Evolutionary conservation across 2,797 vertebrate genomes (phyloP).

Genomic region (Characodon lateralis): DNA sequence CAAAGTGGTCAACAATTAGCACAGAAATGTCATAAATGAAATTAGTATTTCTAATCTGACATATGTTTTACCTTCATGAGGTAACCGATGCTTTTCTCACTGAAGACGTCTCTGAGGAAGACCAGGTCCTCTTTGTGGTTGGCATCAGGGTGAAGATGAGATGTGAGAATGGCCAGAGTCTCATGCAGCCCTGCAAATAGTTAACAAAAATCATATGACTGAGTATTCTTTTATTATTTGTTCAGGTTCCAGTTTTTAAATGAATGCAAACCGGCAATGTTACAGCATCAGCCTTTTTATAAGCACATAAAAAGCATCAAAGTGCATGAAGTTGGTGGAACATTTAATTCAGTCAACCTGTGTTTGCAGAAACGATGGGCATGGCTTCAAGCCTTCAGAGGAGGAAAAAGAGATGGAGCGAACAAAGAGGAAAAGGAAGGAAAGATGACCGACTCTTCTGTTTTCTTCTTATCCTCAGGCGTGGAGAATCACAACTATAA

Average conservation of each 20-base stretch:
- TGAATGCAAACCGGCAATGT: not conserved
- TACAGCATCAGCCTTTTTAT: constrained; percentile 18
- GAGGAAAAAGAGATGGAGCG: constrained; percentile 29
- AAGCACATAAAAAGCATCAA: not conserved
- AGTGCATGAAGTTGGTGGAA: not conserved
- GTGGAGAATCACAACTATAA: not conserved
- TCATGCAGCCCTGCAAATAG: constrained; percentile 86
- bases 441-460: constrained; percentile 11
- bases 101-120: constrained; percentile 91
- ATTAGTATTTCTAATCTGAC: not conserved
- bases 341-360: constrained; percentile 54
- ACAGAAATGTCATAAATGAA: not conserved
- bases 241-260: not conserved
- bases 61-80: constrained; percentile 87
- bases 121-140: constrained; percentile 91
- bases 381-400: constrained; percentile 66
- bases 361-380: constrained; percentile 68
- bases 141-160: constrained; percentile 90
- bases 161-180: constrained; percentile 91
- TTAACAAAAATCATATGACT: not conserved
- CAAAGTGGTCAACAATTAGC: too few species aligned
- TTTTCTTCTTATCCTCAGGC: constrained; percentile 18
- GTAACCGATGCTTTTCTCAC: constrained; percentile 89
- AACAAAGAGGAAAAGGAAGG: constrained; percentile 28
- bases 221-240: not conserved